A percentile compares a stretch with the other conserved stretches of the same genome.
Evolutionary conservation across 1,140 invertebrate genomes (phyloP).

Genomic region (Bilobella aurantiaca): DNA sequence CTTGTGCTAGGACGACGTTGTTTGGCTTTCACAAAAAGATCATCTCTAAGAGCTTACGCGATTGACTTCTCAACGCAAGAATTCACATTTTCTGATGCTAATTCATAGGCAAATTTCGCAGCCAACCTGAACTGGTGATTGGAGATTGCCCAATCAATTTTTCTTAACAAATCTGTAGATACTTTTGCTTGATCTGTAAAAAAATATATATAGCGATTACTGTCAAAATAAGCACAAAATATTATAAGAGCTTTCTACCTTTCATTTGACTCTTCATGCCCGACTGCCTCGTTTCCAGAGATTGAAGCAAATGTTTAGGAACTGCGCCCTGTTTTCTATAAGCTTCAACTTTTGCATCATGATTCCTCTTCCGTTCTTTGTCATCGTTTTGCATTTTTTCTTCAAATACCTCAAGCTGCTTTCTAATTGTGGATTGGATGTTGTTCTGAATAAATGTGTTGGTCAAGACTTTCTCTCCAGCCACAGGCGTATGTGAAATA

Average conservation of each 20-base stretch:
- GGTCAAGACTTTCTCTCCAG: constrained; percentile 13
- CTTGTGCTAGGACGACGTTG: neutral
- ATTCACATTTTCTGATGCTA: constrained; percentile 44
- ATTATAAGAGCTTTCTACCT: no score
- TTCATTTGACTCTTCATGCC: no score
- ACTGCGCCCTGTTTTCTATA: constrained; percentile 29
- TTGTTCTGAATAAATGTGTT: constrained; percentile 26
- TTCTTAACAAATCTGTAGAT: constrained; percentile 51
- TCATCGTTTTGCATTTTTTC: constrained; percentile 1
- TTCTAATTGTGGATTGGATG: neutral
- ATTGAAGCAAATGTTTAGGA: constrained; percentile 22
- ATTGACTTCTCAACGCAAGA: neutral
- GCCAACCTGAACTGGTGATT: constrained; percentile 56
- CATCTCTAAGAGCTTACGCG: neutral
- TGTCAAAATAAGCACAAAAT: no score
- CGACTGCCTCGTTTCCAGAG: neutral
- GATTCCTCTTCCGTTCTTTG: constrained; percentile 18
- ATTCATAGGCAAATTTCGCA: constrained; percentile 54
- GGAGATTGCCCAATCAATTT: constrained; percentile 56
- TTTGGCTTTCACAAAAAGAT: neutral
- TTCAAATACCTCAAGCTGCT: neutral
- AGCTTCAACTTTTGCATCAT: constrained; percentile 15
- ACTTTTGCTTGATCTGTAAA: constrained; percentile 43
- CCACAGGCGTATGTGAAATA: constrained; percentile 15
- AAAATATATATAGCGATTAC: neutral